phyloP scores from a whole-genome alignment of 2,888 invertebrate species.

The Sphaeridia pumilis region DNA sequence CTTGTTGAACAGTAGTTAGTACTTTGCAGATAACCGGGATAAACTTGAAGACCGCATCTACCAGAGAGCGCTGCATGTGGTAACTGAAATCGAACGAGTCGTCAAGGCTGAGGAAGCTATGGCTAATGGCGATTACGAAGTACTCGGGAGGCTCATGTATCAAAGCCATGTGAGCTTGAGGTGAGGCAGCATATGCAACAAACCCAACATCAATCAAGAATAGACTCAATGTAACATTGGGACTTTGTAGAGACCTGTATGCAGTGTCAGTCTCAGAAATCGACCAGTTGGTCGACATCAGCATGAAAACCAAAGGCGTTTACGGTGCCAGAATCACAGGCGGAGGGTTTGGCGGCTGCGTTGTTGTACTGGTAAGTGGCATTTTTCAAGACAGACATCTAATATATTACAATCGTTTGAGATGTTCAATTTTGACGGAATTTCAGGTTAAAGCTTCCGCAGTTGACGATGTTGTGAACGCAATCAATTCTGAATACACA shows the following conservation, averaged over 20 bases:
- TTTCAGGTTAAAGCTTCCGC: slow-evolving; percentile 50
- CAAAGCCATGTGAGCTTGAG: slow-evolving; percentile 76
- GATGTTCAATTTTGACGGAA: too few species aligned
- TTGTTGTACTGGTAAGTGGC: slow-evolving; percentile 72
- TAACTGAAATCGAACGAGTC: slow-evolving; percentile 72
- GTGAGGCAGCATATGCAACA: too few species aligned
- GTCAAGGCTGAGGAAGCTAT: slow-evolving; percentile 59
- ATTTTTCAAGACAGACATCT: too few species aligned
- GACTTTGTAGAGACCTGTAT: slow-evolving; percentile 54
- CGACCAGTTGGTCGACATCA: slow-evolving; percentile 66
- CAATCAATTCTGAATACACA: slow-evolving; percentile 52
- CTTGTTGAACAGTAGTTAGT: too few species aligned
- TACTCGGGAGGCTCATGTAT: slow-evolving; percentile 69
- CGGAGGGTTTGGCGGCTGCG: slow-evolving; percentile 81
- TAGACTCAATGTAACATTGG: not conserved
- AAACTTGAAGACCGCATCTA: slow-evolving; percentile 44
- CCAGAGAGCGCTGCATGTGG: slow-evolving; percentile 69
- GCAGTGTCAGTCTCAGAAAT: slow-evolving; percentile 83
- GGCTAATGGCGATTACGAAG: slow-evolving; percentile 52
- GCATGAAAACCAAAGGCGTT: slow-evolving; percentile 63
- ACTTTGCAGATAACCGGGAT: slow-evolving; percentile 27
- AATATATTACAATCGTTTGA: too few species aligned
- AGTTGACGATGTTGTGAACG: slow-evolving; percentile 52
- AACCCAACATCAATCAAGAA: too few species aligned
- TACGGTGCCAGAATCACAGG: slow-evolving; percentile 84